phyloP scores from a whole-genome alignment of 1,140 invertebrate species.

The Araneus ventricosus region DNA sequence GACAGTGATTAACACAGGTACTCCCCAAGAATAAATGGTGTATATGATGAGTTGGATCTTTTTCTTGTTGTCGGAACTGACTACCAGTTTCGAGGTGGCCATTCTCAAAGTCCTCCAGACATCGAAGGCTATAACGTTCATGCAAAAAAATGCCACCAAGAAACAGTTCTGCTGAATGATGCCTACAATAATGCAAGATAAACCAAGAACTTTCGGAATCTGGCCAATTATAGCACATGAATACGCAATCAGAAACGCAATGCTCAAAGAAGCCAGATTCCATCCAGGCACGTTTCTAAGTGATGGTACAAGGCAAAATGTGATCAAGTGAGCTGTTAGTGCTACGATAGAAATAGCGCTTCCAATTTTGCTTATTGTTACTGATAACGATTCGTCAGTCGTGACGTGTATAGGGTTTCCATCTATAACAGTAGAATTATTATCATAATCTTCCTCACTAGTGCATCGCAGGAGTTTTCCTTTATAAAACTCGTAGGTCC shows the following conservation, averaged over 20 bases:
- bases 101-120: slow-evolving; percentile 82
- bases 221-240: slow-evolving; percentile 80
- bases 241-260: slow-evolving; percentile 81
- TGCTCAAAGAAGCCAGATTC: slow-evolving; percentile 82
- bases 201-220: slow-evolving; percentile 41
- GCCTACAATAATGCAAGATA: slow-evolving; percentile 79
- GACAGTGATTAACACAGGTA: slow-evolving; percentile 78
- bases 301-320: slow-evolving; percentile 81
- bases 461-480: not conserved
- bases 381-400: slow-evolving; percentile 76
- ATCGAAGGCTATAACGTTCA: slow-evolving; percentile 84
- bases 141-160: slow-evolving; percentile 84
- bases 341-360: slow-evolving; percentile 81
- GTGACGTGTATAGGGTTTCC: not conserved
- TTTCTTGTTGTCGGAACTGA: slow-evolving; percentile 79
- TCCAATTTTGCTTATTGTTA: slow-evolving; percentile 80
- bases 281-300: slow-evolving; percentile 82
- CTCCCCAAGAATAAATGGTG: slow-evolving; percentile 79
- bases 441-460: not conserved
- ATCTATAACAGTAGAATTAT: not conserved
- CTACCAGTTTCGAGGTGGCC: slow-evolving; percentile 81
- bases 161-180: slow-evolving; percentile 82
- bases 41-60: slow-evolving; percentile 78
- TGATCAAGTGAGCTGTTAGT: slow-evolving; percentile 81
- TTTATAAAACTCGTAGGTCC: not conserved